phyloP scores from a whole-genome alignment of 2,797 vertebrate species.

The Lacerta agilis region DNA sequence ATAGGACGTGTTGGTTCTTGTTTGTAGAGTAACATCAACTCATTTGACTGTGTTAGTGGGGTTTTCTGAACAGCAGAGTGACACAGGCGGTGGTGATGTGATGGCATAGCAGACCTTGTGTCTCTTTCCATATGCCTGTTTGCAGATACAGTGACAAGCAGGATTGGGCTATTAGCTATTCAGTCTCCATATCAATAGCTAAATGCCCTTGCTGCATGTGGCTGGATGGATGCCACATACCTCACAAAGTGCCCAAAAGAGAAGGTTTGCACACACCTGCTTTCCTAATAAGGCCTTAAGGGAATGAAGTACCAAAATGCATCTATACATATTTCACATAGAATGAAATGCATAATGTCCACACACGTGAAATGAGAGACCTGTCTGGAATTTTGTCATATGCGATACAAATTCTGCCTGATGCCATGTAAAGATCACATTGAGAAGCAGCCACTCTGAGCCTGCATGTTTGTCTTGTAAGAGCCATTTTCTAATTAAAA shows the following conservation, averaged over 20 bases:
- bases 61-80: not conserved
- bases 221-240: not conserved
- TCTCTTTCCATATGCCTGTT: not conserved
- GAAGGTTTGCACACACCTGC: not conserved
- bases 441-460: not conserved
- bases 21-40: not conserved
- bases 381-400: not conserved
- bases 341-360: not conserved
- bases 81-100: not conserved
- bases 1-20: not conserved
- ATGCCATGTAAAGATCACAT: not conserved
- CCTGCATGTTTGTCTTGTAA: constrained; percentile 29
- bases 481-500: constrained; percentile 34
- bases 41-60: not conserved
- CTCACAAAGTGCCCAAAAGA: not conserved
- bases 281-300: not conserved
- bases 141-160: not conserved
- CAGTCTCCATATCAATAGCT: not conserved
- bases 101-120: not conserved
- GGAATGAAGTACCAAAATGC: not conserved
- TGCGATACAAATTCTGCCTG: not conserved
- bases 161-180: not conserved
- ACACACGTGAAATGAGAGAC: not conserved
- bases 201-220: not conserved
- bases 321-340: not conserved